phyloP scores from a whole-genome alignment of 2,113 vertebrate species.

The Indri indri region DNA sequence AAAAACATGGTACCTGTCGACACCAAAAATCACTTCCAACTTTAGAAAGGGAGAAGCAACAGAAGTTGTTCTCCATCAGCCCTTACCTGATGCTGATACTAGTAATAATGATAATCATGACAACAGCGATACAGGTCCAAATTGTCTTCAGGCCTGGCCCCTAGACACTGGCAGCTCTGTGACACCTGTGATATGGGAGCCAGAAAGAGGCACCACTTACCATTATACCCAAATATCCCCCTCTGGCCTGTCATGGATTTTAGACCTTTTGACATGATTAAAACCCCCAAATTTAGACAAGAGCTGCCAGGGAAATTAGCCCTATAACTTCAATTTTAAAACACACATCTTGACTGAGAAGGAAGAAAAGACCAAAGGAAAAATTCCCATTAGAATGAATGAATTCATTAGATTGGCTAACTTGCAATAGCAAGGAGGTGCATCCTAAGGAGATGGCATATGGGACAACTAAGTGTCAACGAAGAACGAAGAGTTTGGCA shows the following conservation, averaged over 20 bases:
- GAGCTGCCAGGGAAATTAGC: background rate
- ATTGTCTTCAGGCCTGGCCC: background rate
- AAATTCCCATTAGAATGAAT: background rate
- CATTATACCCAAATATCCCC: background rate
- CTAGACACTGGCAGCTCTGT: background rate
- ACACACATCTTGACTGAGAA: background rate
- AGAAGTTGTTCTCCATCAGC: background rate
- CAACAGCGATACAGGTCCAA: background rate
- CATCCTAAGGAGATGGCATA: background rate
- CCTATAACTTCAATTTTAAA: background rate
- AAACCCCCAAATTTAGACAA: background rate
- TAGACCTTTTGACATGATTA: background rate
- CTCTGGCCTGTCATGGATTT: background rate
- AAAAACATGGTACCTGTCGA: background rate
- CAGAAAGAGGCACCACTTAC: background rate
- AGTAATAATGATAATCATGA: background rate
- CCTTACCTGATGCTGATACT: background rate
- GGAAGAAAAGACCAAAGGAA: background rate
- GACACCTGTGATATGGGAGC: background rate
- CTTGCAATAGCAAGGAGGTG: background rate
- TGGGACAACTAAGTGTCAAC: background rate
- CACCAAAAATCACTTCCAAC: background rate
- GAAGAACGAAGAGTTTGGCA: background rate
- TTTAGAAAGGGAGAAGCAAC: background rate
- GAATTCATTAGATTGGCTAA: background rate